Base-by-base conservation (phyloP, 2,888 invertebrate species). In the Drosophila gaucha region DNA sequence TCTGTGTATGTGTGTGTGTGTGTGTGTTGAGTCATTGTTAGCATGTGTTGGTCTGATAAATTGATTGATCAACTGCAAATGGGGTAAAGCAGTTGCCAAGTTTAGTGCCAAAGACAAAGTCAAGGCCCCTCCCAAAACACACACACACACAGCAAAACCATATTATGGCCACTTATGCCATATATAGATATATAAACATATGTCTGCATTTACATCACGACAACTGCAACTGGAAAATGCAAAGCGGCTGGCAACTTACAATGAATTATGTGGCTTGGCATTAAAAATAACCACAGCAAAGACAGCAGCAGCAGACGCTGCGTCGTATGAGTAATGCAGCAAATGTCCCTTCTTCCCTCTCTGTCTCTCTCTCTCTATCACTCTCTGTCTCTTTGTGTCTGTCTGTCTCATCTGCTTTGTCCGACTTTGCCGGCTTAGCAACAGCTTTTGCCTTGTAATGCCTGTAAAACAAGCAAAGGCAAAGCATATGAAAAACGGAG, bases 191-290 rank as follows among this genome's bases (percentile, higher is more conserved):
- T 14, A 4, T 22, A 47, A 39, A 18, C 26, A 30, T 36, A 33
- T 33, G 24, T 55, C 3, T 18, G 18, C 41, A 2, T 31, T 12
- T 26, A 5, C 50, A 74, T 57, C 44, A 57, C 65, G 65, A 44
- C 67, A 70, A 70, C 67, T 80, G 82, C 84, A 89, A 67, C 83
- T 80, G 83, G 74, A 68, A 83, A 82, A 68, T 66, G 69, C 72
- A 62, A 70, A 76, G 68, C 68, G 66, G 66, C 80, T 60, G 57
- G 88, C 86, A 87, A 87, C 83, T 86, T 89, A 75, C 79, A 73
- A 66, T 89, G 89, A 84, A 89, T 88, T 84, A 89, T 84, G 86
- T 78, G 68, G 83, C 68, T 80, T 75, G 76, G 56, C 73, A 78
- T 84, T 88, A 84, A 89, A 89, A 84, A 84, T 89, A 84, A 71